Percentiles rank a stretch among this genome's conserved stretches.
Evolutionary conservation across 1,140 invertebrate species (phyloP).

Genomic region (Diorhabda carinulata): DNA sequence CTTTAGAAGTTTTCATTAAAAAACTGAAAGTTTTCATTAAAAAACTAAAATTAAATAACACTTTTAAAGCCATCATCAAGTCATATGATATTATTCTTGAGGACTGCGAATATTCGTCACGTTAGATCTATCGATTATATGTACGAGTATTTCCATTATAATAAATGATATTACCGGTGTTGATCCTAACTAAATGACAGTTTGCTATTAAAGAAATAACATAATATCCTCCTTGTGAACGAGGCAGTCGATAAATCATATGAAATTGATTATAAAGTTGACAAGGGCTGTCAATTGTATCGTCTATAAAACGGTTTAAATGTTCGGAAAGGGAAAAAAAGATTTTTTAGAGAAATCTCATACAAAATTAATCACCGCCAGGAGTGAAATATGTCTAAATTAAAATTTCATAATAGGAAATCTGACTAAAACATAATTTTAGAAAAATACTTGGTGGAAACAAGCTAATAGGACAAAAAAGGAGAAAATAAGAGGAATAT

Average conservation of each 20-base stretch:
- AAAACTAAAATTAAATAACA: too few species aligned
- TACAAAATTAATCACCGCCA: too few species aligned
- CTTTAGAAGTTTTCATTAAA: too few species aligned
- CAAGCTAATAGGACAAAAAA: too few species aligned
- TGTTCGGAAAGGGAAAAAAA: neutral
- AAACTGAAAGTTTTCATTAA: too few species aligned
- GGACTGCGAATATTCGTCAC: neutral
- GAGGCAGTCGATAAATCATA: conserved; percentile 12
- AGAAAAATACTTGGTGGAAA: too few species aligned
- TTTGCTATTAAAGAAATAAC: conserved; percentile 12
- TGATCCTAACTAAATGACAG: conserved; percentile 7
- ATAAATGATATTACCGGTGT: conserved; percentile 9
- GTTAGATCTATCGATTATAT: neutral
- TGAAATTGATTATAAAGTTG: conserved; percentile 10
- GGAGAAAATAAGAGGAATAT: too few species aligned
- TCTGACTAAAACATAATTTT: too few species aligned
- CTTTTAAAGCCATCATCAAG: too few species aligned
- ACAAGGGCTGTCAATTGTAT: conserved; percentile 6
- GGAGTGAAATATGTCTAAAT: too few species aligned
- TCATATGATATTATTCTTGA: too few species aligned
- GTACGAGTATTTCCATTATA: neutral
- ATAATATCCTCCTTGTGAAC: conserved; percentile 11
- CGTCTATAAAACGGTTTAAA: neutral
- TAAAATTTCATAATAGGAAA: too few species aligned
- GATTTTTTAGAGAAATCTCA: neutral